A percentile compares a stretch with the other conserved stretches of the same genome.
phyloP scores from a whole-genome alignment of 2,888 invertebrate species.

The Corythucha ciliata region DNA sequence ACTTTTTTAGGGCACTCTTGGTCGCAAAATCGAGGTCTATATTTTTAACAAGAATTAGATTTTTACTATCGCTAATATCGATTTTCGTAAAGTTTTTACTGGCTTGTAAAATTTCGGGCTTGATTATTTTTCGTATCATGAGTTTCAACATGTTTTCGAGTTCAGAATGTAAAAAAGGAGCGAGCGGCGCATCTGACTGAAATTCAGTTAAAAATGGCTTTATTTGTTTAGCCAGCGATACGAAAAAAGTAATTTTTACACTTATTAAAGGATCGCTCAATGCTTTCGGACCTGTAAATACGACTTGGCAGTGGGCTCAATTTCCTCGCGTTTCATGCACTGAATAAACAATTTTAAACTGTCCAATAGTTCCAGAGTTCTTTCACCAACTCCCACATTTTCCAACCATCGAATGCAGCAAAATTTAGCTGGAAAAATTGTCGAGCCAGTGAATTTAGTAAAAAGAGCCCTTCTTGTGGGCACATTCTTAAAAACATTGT shows the following conservation, averaged over 20 bases:
- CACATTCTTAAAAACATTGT: neutral
- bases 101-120: too few relatives aligned
- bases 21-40: too few relatives aligned
- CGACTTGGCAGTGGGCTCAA: neutral
- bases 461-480: neutral
- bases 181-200: neutral
- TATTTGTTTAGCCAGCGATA: neutral
- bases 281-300: neutral
- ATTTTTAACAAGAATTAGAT: too few relatives aligned
- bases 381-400: neutral
- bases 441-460: neutral
- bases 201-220: neutral
- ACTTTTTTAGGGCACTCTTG: too few relatives aligned
- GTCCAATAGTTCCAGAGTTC: neutral
- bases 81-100: too few relatives aligned
- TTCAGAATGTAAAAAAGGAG: neutral
- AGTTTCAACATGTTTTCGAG: too few relatives aligned
- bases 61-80: too few relatives aligned
- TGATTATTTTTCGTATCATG: too few relatives aligned
- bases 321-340: neutral
- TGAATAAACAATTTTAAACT: neutral
- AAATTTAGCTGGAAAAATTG: neutral
- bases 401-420: neutral
- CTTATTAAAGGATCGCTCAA: neutral
- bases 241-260: neutral